Evolutionary conservation across 2,797 vertebrate genomes (phyloP), one percentile per base, ranked within the genome.

Genomic region (Trachops cirrhosus): DNA sequence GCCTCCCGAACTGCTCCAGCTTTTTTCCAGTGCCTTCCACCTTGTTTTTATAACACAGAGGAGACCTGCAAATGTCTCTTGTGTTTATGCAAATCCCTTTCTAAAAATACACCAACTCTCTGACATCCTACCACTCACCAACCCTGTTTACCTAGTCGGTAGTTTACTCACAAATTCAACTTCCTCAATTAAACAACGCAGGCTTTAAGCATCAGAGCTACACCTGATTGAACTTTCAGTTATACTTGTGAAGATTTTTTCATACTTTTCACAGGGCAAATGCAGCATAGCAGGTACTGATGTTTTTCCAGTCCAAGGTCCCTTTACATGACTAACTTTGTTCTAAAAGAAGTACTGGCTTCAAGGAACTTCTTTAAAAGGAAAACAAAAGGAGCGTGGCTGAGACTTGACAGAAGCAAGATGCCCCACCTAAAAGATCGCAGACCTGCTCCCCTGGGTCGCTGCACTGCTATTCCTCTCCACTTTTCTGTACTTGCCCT

Each of bases 51-150:
- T 37, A 94, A 86, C 32, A 52, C 3, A 70, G 46, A 93, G 75
- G 29, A 87, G 22, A 80, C 19, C 12, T 16, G 75, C 44, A 54
- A 71, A 78, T 29, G 19, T 44, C 78, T 89, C 75, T 84, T 9
- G 1, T 54, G 74, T 74, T 19, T 44, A 89, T 9, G 52, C 46
- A 95, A 91, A 86, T 75, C 62, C 48, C 46, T 84, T 77, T 48
- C 68, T 83, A 89, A 96, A 95, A 89, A 73, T 83, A 80, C 15
- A 75, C 46, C 86, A 39, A 57, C 75, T 78, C 59, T 93, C 82
- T 74, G 74, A 48, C 6, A 90, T 50, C 64, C 57, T 39, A 73
- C 86, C 54, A 44, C 22, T 86, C 54, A 41, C 15, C 57, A 62
- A 46, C 22, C 16, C 89, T 41, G 26, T 68, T 90, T 54, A 75